phyloP scores from a whole-genome alignment of 2,888 invertebrate genomes.

The Allolobophora icterica region DNA sequence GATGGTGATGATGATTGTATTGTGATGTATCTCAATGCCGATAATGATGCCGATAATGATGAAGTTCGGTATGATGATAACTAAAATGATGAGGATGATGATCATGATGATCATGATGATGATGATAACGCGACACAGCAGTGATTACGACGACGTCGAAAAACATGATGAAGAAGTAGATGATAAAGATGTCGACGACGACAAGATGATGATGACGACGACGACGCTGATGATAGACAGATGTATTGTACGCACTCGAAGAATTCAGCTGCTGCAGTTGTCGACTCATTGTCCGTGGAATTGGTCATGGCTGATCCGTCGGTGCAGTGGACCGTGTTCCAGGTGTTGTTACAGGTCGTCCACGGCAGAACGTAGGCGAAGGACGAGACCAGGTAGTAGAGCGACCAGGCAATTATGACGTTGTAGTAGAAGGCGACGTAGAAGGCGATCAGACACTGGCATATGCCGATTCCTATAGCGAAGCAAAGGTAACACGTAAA shows the following conservation, averaged over 20 bases:
- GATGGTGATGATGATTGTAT: not conserved
- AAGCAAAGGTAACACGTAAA: too few relatives aligned
- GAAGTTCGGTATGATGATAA: not conserved
- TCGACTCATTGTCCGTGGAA: conserved; percentile 44
- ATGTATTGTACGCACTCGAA: conserved; percentile 65
- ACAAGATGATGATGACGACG: conserved; percentile 24
- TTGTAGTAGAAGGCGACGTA: conserved; percentile 69
- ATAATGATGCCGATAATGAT: not conserved
- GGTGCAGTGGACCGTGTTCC: conserved; percentile 77
- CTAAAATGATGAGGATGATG: not conserved
- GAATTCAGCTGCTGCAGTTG: conserved; percentile 78
- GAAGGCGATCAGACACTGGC: conserved; percentile 63
- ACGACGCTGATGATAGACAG: not conserved
- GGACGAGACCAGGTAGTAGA: conserved; percentile 77
- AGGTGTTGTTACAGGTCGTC: conserved; percentile 81
- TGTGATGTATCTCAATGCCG: not conserved
- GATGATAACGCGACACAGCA: too few relatives aligned
- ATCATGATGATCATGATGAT: conserved; percentile 28
- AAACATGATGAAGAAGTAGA: not conserved
- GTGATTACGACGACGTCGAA: not conserved
- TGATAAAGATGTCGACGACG: conserved; percentile 23
- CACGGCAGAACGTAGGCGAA: conserved; percentile 75
- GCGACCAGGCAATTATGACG: conserved; percentile 83
- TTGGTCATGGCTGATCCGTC: not conserved
- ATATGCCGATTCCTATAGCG: conserved; percentile 71